Percentiles rank a stretch among this genome's conserved stretches.
phyloP scores from a whole-genome alignment of 2,797 vertebrate species.

The Siniperca undulata region DNA sequence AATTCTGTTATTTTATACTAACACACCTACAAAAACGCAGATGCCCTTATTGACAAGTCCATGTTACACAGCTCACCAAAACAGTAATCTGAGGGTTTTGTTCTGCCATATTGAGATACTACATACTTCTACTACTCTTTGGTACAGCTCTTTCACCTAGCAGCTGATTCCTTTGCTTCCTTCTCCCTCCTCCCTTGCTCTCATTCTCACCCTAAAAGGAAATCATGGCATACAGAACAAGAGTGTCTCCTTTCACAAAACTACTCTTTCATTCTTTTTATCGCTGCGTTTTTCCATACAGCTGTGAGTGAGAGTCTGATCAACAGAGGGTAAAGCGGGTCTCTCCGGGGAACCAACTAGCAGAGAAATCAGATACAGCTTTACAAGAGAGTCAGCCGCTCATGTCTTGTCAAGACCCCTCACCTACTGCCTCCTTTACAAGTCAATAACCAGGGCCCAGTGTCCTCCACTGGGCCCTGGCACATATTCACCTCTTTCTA shows the following conservation, averaged over 20 bases:
- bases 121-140: constrained; percentile 24
- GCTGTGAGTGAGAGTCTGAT: constrained; percentile 85
- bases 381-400: constrained; percentile 84
- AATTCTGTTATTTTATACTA: constrained; percentile 87
- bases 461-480: constrained; percentile 83
- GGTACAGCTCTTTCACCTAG: constrained; percentile 39
- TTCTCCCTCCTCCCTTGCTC: constrained; percentile 34
- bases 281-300: constrained; percentile 84
- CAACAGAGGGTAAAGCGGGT: constrained; percentile 84
- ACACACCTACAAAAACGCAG: constrained; percentile 82
- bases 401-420: constrained; percentile 85
- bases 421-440: constrained; percentile 85
- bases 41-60: constrained; percentile 20
- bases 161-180: constrained; percentile 44
- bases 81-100: constrained; percentile 35
- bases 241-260: constrained; percentile 88
- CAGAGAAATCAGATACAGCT: constrained; percentile 90
- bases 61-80: constrained; percentile 43
- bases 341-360: constrained; percentile 93
- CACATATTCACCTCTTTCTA: constrained; percentile 75
- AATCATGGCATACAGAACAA: constrained; percentile 84
- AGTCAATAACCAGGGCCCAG: constrained; percentile 83
- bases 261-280: constrained; percentile 83
- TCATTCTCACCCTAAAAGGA: constrained; percentile 46
- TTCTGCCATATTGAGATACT: constrained; percentile 81